Conservation (phyloP, 30 jellyfish, hydroid and myxozoan genomes). For the Nemopilema nomurai region DNA sequence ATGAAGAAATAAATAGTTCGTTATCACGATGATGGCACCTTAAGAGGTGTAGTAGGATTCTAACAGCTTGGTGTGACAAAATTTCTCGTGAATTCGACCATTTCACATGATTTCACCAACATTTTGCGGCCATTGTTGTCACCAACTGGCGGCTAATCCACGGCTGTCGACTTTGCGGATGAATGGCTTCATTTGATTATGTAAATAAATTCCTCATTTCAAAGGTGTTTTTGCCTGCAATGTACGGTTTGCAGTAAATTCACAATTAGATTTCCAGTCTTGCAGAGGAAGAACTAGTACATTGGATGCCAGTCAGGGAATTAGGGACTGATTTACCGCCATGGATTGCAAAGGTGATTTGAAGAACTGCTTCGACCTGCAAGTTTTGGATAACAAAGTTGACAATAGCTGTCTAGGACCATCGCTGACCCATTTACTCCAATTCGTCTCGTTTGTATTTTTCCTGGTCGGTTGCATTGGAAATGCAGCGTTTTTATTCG, state of each 20-base stretch:
- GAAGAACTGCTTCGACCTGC: background rate
- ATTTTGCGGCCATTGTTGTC: background rate
- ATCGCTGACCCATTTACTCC: constrained; percentile 1
- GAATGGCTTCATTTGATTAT: background rate
- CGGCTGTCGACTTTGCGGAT: background rate
- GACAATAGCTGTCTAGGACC: constrained; percentile 33
- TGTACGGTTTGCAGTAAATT: background rate
- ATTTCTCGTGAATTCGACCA: no score
- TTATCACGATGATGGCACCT: no score
- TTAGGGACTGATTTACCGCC: background rate
- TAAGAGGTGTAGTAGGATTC: no score
- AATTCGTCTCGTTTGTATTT: constrained; percentile 37
- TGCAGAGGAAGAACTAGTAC: background rate
- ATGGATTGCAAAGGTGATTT: background rate
- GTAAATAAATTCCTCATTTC: background rate
- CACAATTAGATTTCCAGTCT: background rate
- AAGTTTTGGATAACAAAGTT: constrained; percentile 26
- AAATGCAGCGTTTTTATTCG: constrained; percentile 27
- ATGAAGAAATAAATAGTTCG: no score
- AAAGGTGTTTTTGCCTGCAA: background rate
- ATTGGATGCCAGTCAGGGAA: background rate
- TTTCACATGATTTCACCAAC: no score
- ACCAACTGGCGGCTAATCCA: background rate
- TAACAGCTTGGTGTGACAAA: no score
- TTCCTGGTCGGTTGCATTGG: constrained; percentile 47